Conservation (phyloP, 2,797 vertebrate species). For the Phoxinus dragarum region DNA sequence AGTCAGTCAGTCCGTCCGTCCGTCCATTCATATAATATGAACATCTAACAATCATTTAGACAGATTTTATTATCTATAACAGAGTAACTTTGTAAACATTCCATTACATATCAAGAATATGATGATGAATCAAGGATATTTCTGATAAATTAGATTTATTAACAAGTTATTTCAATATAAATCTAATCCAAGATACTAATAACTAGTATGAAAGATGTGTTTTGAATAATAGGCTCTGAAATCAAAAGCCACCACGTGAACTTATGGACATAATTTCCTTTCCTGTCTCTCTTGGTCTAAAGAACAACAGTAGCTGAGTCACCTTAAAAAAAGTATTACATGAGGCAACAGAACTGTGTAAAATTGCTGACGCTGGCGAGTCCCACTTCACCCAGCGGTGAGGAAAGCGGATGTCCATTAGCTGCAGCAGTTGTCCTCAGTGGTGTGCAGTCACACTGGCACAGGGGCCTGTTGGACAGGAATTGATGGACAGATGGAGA, state of each 20-base stretch:
- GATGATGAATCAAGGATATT: background rate
- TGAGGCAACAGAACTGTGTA: slow-evolving; percentile 62
- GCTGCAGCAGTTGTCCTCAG: slow-evolving; percentile 58
- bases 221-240: slow-evolving; percentile 1
- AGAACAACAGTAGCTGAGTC: slow-evolving; percentile 68
- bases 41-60: background rate
- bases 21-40: background rate
- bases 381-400: slow-evolving; percentile 54
- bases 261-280: background rate
- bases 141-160: background rate
- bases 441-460: slow-evolving; percentile 58
- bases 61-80: background rate
- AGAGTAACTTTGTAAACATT: background rate
- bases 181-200: background rate
- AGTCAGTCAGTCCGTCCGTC: too few relatives aligned
- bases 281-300: slow-evolving; percentile 62
- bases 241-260: background rate
- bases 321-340: slow-evolving; percentile 59
- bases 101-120: background rate
- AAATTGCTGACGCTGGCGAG: slow-evolving; percentile 68
- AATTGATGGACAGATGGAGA: slow-evolving; percentile 55
- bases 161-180: background rate
- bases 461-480: slow-evolving; percentile 32
- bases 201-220: background rate
- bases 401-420: slow-evolving; percentile 65